phyloP scores from a whole-genome alignment of 2,888 invertebrate species.

The Trimorus sp. region DNA sequence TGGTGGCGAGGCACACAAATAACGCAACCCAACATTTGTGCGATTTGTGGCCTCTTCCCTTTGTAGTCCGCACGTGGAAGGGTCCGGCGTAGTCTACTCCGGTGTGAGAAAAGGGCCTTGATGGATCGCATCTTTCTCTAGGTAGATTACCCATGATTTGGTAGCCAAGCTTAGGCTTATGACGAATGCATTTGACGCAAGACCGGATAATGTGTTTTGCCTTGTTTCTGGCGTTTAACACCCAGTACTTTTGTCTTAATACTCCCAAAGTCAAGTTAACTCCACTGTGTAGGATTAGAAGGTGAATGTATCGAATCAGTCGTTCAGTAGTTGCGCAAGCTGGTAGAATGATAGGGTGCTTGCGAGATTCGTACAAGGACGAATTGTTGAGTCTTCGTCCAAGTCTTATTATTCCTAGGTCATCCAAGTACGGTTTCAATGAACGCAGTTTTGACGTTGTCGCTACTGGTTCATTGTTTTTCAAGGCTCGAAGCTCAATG shows the following conservation, averaged over 20 bases:
- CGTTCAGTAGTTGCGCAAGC: too few relatives aligned
- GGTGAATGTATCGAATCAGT: too few relatives aligned
- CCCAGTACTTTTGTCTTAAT: neutral
- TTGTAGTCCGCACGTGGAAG: neutral
- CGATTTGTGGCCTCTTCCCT: neutral
- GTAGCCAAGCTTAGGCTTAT: neutral
- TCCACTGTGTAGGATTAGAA: too few relatives aligned
- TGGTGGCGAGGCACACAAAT: constrained; percentile 18
- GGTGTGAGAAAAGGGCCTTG: neutral
- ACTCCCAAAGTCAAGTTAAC: too few relatives aligned
- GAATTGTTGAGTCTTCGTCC: too few relatives aligned
- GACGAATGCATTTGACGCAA: neutral
- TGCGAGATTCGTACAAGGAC: too few relatives aligned
- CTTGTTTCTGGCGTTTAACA: neutral
- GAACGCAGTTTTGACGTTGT: too few relatives aligned
- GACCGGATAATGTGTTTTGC: neutral
- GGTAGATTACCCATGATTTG: neutral
- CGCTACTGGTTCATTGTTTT: too few relatives aligned
- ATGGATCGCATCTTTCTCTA: neutral
- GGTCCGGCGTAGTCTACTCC: neutral
- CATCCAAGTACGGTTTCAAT: too few relatives aligned
- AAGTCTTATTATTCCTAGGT: too few relatives aligned
- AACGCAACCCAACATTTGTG: neutral
- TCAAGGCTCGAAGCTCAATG: too few relatives aligned
- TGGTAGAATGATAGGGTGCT: too few relatives aligned